phyloP scores from a whole-genome alignment of 1,140 invertebrate species.

The Drosophila serrata region DNA sequence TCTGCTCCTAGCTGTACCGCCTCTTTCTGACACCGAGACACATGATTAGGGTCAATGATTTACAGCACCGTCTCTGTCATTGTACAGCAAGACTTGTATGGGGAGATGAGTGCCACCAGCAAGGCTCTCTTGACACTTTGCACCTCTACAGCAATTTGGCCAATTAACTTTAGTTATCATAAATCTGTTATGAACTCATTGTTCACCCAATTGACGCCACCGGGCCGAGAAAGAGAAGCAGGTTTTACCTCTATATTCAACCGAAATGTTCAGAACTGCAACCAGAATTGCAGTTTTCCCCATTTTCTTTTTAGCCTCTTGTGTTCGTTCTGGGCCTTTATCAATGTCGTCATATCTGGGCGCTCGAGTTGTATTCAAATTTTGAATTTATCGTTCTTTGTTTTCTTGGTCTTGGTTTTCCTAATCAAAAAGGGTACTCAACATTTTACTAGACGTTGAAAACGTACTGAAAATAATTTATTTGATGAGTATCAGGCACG shows the following conservation, averaged over 20 bases:
- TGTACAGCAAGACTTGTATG: conserved; percentile 21
- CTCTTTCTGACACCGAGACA: background rate
- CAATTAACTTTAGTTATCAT: conserved; percentile 57
- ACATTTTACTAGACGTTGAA: background rate
- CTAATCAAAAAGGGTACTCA: background rate
- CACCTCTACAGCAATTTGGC: conserved; percentile 34
- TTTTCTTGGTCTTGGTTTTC: background rate
- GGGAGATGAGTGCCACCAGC: conserved; percentile 12
- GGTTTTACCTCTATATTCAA: background rate
- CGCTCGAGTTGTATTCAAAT: background rate
- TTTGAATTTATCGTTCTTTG: conserved; percentile 18
- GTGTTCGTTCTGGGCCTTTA: conserved; percentile 20
- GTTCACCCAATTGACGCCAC: conserved; percentile 1
- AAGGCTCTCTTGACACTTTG: conserved; percentile 5
- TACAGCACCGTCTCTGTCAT: conserved; percentile 29
- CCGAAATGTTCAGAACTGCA: background rate
- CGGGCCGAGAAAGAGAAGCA: background rate
- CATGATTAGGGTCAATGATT: conserved; percentile 56
- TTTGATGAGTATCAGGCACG: too few relatives aligned
- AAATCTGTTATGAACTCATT: conserved; percentile 46
- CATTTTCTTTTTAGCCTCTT: conserved; percentile 17
- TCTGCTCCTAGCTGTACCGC: background rate
- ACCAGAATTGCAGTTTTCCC: background rate
- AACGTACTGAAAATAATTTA: background rate
- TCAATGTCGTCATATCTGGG: conserved; percentile 1